phyloP scores from a whole-genome alignment of 2,888 invertebrate species.

The Drosophila leonis region DNA sequence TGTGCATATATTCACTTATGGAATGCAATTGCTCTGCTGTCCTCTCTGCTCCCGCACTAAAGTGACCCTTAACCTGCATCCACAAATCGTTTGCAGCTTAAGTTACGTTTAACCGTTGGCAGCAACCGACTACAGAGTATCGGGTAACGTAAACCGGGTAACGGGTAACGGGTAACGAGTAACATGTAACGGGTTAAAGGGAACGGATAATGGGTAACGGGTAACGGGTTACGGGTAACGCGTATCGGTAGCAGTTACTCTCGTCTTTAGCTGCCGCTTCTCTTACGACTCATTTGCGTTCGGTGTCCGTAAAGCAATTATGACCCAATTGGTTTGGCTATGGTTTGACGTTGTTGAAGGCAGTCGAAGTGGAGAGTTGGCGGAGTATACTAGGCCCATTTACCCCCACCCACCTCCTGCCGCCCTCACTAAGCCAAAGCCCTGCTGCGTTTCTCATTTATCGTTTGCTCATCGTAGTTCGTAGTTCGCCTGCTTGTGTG shows the following conservation, averaged over 20 bases:
- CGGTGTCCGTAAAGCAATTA: conserved; percentile 76
- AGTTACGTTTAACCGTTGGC: conserved; percentile 1
- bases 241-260: conserved; percentile 6
- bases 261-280: conserved; percentile 16
- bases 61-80: conserved; percentile 34
- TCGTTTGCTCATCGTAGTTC: conserved; percentile 24
- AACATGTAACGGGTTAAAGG: background rate
- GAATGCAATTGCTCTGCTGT: background rate
- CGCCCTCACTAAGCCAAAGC: background rate
- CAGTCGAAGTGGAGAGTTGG: background rate
- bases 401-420: background rate
- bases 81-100: conserved; percentile 4
- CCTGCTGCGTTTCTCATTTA: conserved; percentile 10
- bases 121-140: background rate
- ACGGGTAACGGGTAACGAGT: background rate
- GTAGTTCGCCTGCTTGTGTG: conserved; percentile 48
- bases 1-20: background rate
- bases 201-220: background rate
- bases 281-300: conserved; percentile 74
- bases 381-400: too few relatives aligned
- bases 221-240: background rate
- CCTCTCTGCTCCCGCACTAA: conserved; percentile 9
- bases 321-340: conserved; percentile 77
- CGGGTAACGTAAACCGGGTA: background rate
- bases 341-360: conserved; percentile 46